Base-by-base conservation (phyloP, 2,797 vertebrate genomes). In the Toxotes lorentzi region DNA sequence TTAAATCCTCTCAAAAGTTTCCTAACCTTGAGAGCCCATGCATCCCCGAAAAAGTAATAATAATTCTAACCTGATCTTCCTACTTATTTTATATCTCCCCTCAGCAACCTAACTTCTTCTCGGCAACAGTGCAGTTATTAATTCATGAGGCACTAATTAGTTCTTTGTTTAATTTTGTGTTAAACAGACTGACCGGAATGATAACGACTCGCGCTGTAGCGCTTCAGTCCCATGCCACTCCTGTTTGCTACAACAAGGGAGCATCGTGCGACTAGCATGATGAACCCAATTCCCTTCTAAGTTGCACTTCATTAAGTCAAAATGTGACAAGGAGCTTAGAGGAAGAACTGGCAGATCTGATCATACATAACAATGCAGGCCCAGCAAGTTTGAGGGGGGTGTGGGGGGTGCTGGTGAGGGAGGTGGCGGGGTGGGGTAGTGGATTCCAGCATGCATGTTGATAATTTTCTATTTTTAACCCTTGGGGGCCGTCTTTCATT, bases 131-230 rank as follows among this genome's bases (percentile, higher is more conserved):
- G 96, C 97, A 97, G 97, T 99, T 99, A 99, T 99, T 99, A 99
- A 99, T 99, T 99, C 98, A 99, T 99, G 97, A 99, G 97, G 98
- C 98, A 98, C 98, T 99, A 99, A 99, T 99, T 99, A 99, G 97
- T 99, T 99, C 98, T 99, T 99, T 99, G 98, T 99, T 99, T 99
- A 99, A 99, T 99, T 99, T 99, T 99, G 98, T 99, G 98, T 99
- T 99, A 99, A 99, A 99, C 98, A 99, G 98, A 99, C 98, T 99
- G 98, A 99, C 98, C 98, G 96, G 98, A 99, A 99, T 99, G 98
- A 99, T 99, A 99, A 99, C 97, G 98, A 99, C 97, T 98, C 95
- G 93, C 96, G 96, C 97, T 94, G 96, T 97, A 94, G 96, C 96
- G 96, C 95, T 96, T 95, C 94, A 93, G 97, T 99, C 98, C 98